Conservation (phyloP, 2,888 invertebrate genomes). For the Hipparchia sbordonii region DNA sequence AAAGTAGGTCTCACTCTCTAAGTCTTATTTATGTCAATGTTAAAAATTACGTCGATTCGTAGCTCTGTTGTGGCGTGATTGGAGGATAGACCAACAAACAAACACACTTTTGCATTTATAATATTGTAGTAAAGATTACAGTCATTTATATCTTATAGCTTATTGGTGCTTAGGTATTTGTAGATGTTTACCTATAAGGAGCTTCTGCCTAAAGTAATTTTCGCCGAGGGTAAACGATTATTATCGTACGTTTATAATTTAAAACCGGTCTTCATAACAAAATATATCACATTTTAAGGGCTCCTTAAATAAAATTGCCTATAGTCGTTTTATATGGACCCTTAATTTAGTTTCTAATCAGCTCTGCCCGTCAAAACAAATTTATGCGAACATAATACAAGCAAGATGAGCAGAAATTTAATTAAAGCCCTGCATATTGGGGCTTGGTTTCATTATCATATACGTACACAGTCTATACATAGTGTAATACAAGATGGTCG, state of each 20-base stretch:
- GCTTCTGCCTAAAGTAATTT: background rate
- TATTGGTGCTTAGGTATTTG: no score
- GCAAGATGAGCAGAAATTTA: constrained; percentile 30
- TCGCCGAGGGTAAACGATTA: constrained; percentile 2
- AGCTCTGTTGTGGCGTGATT: no score
- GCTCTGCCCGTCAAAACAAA: constrained; percentile 21
- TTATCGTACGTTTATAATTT: background rate
- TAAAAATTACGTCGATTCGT: no score
- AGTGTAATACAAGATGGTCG: background rate
- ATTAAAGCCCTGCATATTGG: constrained; percentile 30
- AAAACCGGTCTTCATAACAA: background rate
- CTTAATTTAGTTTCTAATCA: constrained; percentile 27
- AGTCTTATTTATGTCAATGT: no score
- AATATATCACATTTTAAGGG: background rate
- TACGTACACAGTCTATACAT: background rate
- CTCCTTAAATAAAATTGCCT: constrained; percentile 3
- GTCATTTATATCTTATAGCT: no score
- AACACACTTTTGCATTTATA: no score
- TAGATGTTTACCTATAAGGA: background rate
- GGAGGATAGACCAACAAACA: no score
- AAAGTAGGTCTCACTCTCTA: no score
- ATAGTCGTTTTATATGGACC: constrained; percentile 3
- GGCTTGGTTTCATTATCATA: constrained; percentile 12
- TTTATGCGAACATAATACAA: constrained; percentile 19
- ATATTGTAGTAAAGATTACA: no score